Evolutionary conservation across 2,888 invertebrate genomes (phyloP).

Genomic region (Hyposoter didymator): DNA sequence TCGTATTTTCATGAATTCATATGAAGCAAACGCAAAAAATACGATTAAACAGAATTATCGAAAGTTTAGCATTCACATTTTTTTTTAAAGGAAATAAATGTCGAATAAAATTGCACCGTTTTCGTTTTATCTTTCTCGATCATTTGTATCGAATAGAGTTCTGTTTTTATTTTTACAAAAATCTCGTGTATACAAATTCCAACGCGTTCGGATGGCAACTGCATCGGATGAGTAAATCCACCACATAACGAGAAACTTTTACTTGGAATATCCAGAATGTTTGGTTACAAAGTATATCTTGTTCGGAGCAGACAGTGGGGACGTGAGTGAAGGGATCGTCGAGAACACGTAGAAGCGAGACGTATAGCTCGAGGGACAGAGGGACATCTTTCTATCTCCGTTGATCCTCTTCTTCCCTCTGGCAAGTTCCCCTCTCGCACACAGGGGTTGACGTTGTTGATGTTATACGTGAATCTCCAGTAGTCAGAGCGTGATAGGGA

Average conservation of each 20-base stretch:
- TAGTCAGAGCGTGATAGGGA: conserved; percentile 58
- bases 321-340: conserved; percentile 39
- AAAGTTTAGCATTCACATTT: too few species aligned
- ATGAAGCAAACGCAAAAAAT: not conserved
- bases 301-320: conserved; percentile 27
- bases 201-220: not conserved
- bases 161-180: not conserved
- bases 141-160: not conserved
- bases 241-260: conserved; percentile 7
- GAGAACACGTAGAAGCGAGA: conserved; percentile 41
- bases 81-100: too few species aligned
- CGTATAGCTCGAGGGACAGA: conserved; percentile 35
- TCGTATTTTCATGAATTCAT: too few species aligned
- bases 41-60: too few species aligned
- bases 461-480: conserved; percentile 47
- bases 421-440: conserved; percentile 46
- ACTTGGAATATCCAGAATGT: conserved; percentile 11
- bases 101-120: not conserved
- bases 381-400: conserved; percentile 49
- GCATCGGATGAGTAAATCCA: not conserved
- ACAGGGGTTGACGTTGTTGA: conserved; percentile 50
- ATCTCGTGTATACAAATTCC: not conserved
- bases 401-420: conserved; percentile 56
- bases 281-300: conserved; percentile 25
- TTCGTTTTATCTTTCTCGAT: not conserved